These are phyloP conservation scores for Megalops cyprinoides DNA, from an alignment of 2,797 vertebrate species.

Conservation along the genomic window DNA sequence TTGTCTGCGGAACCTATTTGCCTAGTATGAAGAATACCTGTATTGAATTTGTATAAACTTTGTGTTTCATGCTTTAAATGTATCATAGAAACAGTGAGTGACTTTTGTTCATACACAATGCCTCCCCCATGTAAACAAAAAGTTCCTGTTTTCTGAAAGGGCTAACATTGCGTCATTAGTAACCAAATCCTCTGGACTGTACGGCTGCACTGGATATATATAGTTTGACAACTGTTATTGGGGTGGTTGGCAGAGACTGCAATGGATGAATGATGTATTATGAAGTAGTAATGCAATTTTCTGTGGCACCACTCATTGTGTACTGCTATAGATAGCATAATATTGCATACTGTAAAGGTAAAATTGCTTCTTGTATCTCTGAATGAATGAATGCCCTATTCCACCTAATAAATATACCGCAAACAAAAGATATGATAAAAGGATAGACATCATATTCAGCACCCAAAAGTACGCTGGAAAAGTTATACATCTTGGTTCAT, in stretches of 20 bases:
- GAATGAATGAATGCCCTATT: too few species aligned
- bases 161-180: not conserved
- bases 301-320: too few species aligned
- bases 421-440: too few species aligned
- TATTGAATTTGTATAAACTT: conserved; percentile 16
- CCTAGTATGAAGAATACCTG: conserved; percentile 13
- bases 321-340: too few species aligned
- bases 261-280: not conserved
- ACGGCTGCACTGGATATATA: not conserved
- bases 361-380: too few species aligned
- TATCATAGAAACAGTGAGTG: not conserved
- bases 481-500: too few species aligned
- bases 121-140: not conserved
- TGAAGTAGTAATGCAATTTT: too few species aligned
- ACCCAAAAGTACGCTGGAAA: too few species aligned
- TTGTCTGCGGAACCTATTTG: not conserved
- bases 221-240: not conserved
- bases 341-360: too few species aligned
- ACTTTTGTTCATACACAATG: not conserved
- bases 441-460: too few species aligned
- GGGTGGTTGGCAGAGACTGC: not conserved
- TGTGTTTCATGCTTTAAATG: conserved; percentile 17
- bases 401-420: too few species aligned
- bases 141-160: not conserved
- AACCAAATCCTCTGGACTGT: not conserved